These are phyloP conservation scores for Ascaphus truei DNA, from an alignment of 2,113 vertebrate species.

Conservation along the genomic window DNA sequence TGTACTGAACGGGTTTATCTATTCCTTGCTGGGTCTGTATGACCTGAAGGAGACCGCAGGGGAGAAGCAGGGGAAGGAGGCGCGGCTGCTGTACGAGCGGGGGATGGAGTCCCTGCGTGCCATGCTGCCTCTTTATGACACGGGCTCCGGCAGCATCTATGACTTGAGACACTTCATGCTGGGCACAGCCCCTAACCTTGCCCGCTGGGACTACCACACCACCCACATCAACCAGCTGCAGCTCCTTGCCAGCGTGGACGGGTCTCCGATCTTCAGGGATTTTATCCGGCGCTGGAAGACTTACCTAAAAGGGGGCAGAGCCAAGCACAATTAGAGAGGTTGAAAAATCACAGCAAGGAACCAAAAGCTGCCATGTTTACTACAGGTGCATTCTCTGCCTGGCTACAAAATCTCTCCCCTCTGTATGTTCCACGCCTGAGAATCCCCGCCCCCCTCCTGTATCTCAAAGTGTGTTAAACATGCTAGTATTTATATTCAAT, in stretches of 20 bases:
- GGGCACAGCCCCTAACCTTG: constrained; percentile 90
- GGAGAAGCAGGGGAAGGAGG: constrained; percentile 79
- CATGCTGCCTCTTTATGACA: constrained; percentile 95
- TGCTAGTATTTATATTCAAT: constrained; percentile 15
- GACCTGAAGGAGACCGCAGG: constrained; percentile 90
- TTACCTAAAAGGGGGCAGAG: constrained; percentile 87
- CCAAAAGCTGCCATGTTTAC: background rate
- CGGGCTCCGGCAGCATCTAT: constrained; percentile 91
- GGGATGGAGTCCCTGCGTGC: constrained; percentile 94
- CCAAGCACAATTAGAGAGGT: constrained; percentile 90
- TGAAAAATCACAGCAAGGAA: background rate
- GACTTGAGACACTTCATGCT: constrained; percentile 96
- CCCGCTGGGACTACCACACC: constrained; percentile 98
- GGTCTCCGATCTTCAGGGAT: constrained; percentile 84
- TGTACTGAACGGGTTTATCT: constrained; percentile 97
- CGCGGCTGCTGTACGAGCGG: constrained; percentile 72
- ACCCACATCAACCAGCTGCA: constrained; percentile 99
- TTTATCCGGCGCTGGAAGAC: constrained; percentile 91
- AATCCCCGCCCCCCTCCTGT: background rate
- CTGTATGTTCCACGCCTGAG: background rate
- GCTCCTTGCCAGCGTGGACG: constrained; percentile 84
- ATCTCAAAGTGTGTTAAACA: background rate
- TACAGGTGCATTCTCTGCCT: background rate
- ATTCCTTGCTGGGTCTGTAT: constrained; percentile 87
- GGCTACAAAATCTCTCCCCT: background rate